phyloP scores from a whole-genome alignment of 2,888 invertebrate species.

The Colostygia pectinataria region DNA sequence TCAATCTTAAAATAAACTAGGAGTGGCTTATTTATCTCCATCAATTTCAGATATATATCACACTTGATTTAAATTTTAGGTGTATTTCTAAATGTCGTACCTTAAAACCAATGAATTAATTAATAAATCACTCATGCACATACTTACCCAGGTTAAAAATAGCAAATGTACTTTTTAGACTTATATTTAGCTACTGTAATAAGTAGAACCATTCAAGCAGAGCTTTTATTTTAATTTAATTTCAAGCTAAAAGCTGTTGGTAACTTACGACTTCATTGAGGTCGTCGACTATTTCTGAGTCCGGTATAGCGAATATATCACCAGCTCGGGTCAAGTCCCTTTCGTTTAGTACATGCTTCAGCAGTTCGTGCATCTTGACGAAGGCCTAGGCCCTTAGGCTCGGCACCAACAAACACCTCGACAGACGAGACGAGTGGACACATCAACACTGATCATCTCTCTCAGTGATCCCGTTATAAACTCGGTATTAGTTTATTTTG shows the following conservation, averaged over 20 bases:
- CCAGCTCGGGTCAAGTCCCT: constrained; percentile 95
- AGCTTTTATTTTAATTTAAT: neutral
- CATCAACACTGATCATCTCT: constrained; percentile 47
- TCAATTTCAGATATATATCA: neutral
- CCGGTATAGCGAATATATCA: constrained; percentile 94
- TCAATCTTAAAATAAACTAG: constrained; percentile 21
- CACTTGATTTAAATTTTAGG: constrained; percentile 23
- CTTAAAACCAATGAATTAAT: constrained; percentile 1
- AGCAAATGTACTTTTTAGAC: neutral
- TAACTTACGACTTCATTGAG: constrained; percentile 90
- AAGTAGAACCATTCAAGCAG: neutral
- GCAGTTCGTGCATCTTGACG: constrained; percentile 92
- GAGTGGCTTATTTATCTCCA: constrained; percentile 23
- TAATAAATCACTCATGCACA: neutral
- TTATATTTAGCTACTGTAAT: neutral
- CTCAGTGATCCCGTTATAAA: constrained; percentile 29
- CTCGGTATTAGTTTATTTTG: constrained; percentile 3
- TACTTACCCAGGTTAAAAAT: neutral
- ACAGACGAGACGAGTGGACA: constrained; percentile 41
- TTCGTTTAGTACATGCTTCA: constrained; percentile 94
- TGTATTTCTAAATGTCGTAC: constrained; percentile 17
- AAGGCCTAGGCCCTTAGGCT: constrained; percentile 16
- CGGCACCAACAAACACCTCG: constrained; percentile 32
- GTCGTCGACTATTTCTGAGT: constrained; percentile 93
- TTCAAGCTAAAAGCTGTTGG: neutral